Evolutionary conservation across 2,113 vertebrate species (phyloP).

Genomic region (Lamprologus callipterus): DNA sequence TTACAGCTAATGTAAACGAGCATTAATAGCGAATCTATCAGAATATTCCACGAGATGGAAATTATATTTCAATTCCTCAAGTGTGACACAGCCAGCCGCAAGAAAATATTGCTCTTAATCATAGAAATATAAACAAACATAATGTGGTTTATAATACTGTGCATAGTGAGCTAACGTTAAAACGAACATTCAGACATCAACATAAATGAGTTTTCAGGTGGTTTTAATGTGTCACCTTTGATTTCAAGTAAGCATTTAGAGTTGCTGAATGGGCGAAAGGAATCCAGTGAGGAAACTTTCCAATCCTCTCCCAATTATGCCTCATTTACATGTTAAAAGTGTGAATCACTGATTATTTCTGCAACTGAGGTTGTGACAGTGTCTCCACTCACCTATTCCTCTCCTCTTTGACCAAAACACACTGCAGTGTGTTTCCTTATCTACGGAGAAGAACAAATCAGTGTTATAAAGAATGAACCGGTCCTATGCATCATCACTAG

Average conservation of each 20-base stretch:
- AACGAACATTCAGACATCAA: not conserved
- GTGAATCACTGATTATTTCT: not conserved
- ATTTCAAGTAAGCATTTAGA: not conserved
- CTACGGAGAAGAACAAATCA: conserved; percentile 45
- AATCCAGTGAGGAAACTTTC: not conserved
- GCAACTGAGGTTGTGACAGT: not conserved
- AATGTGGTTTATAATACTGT: not conserved
- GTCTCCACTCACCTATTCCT: conserved; percentile 46
- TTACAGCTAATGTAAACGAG: conserved; percentile 2
- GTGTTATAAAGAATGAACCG: not conserved
- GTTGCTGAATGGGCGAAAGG: not conserved
- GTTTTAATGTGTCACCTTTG: not conserved
- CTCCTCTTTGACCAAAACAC: conserved; percentile 15
- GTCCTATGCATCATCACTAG: not conserved
- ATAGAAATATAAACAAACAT: not conserved
- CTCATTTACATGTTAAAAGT: not conserved
- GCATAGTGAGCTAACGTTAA: not conserved
- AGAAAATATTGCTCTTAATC: not conserved
- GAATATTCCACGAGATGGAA: not conserved
- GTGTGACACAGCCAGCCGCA: not conserved
- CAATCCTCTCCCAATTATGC: not conserved
- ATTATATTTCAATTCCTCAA: not conserved
- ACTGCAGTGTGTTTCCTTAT: conserved; percentile 18
- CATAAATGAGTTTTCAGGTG: not conserved
- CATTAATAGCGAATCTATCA: conserved; percentile 7